Conservation (phyloP, 92 coral and sea anemone genomes). For the Palythoa heliodiscus region DNA sequence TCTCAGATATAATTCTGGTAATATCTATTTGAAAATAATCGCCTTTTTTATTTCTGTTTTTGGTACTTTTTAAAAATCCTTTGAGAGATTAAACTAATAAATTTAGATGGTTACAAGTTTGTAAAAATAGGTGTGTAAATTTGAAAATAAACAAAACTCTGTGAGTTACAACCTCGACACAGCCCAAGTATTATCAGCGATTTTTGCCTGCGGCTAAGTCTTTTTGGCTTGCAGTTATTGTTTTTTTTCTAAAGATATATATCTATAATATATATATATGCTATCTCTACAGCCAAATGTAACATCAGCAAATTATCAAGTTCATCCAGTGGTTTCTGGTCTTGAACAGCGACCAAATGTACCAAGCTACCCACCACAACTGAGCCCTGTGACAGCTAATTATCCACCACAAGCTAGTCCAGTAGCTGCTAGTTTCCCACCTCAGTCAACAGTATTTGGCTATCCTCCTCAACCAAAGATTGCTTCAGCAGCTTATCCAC, state of each 20-base stretch:
- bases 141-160: too few relatives aligned
- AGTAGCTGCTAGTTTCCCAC: slow-evolving; percentile 39
- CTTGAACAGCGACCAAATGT: slow-evolving; percentile 11
- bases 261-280: neutral
- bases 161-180: too few relatives aligned
- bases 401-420: slow-evolving; percentile 41
- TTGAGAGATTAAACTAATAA: too few relatives aligned
- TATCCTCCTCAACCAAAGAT: slow-evolving; percentile 32
- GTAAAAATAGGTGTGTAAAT: too few relatives aligned
- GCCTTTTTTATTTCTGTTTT: too few relatives aligned
- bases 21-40: too few relatives aligned
- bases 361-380: slow-evolving; percentile 27
- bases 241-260: neutral
- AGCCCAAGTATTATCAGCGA: too few relatives aligned
- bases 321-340: neutral
- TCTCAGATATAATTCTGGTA: too few relatives aligned
- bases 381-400: slow-evolving; percentile 19
- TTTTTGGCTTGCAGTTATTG: neutral
- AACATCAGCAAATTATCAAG: slow-evolving; percentile 7
- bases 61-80: too few relatives aligned
- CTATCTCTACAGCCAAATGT: neutral
- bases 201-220: too few relatives aligned
- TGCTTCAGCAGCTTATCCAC: slow-evolving; percentile 5
- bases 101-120: too few relatives aligned
- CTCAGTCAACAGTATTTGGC: slow-evolving; percentile 37